Conservation (phyloP, 53 echinoderm and acorn worm species). For the Paracentrotus lividus region DNA sequence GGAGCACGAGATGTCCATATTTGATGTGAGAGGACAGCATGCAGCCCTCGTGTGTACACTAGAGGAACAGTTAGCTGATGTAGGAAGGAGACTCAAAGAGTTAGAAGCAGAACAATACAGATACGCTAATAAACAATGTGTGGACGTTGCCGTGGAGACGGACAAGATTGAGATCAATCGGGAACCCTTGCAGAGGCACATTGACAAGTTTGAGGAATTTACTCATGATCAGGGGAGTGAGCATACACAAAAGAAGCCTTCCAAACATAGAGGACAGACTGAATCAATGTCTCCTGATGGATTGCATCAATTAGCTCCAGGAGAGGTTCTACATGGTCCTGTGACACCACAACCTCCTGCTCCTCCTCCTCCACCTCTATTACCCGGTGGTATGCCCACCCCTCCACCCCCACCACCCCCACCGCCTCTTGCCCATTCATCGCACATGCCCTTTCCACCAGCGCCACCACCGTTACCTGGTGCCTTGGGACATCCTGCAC, state of each 20-base stretch:
- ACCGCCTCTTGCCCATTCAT: slow-evolving; percentile 10
- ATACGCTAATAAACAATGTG: slow-evolving; percentile 56
- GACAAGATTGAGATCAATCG: slow-evolving; percentile 90
- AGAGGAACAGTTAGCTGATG: slow-evolving; percentile 77
- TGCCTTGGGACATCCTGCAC: slow-evolving; percentile 61
- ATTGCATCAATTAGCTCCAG: slow-evolving; percentile 10
- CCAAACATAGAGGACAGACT: slow-evolving; percentile 14
- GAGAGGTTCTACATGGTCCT: background rate
- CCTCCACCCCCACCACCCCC: slow-evolving; percentile 71
- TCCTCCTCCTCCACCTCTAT: slow-evolving; percentile 71
- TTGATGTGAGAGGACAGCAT: slow-evolving; percentile 82
- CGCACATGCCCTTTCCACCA: slow-evolving; percentile 68
- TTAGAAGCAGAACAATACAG: slow-evolving; percentile 35
- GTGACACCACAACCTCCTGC: slow-evolving; percentile 36
- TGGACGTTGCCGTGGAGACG: slow-evolving; percentile 88
- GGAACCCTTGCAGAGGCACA: slow-evolving; percentile 85
- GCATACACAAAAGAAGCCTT: slow-evolving; percentile 21
- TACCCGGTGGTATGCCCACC: background rate
- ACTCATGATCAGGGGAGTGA: slow-evolving; percentile 30
- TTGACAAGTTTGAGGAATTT: slow-evolving; percentile 90
- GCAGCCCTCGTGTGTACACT: slow-evolving; percentile 75
- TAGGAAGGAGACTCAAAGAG: slow-evolving; percentile 68
- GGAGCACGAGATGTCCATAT: slow-evolving; percentile 82
- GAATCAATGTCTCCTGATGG: background rate
- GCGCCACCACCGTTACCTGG: slow-evolving; percentile 71